phyloP scores from a whole-genome alignment of 1,140 invertebrate genomes.

The Drosophila insularis region DNA sequence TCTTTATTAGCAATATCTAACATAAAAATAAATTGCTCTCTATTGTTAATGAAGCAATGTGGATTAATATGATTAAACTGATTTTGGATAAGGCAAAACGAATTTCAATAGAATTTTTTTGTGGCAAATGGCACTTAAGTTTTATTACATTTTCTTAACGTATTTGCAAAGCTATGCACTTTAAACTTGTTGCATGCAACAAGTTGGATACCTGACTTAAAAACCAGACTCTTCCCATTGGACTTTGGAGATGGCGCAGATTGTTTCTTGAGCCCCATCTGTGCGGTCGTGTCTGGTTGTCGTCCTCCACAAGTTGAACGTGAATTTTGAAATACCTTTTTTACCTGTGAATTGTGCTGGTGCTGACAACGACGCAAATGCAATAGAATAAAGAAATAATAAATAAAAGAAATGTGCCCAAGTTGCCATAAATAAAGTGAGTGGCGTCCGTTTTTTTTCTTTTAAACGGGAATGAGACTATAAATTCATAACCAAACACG shows the following conservation, averaged over 20 bases:
- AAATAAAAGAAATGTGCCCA: constrained; percentile 43
- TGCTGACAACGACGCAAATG: constrained; percentile 48
- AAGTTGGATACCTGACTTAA: constrained; percentile 12
- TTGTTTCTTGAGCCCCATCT: constrained; percentile 28
- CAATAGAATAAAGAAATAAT: constrained; percentile 62
- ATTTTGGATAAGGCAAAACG: not conserved
- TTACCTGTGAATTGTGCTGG: constrained; percentile 44
- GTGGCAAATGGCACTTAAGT: not conserved
- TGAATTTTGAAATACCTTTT: constrained; percentile 5
- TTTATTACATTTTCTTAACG: not conserved
- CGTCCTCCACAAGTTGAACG: constrained; percentile 10
- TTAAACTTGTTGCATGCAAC: constrained; percentile 44
- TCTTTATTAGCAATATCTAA: too few species aligned
- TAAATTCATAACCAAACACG: constrained; percentile 57
- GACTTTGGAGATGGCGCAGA: constrained; percentile 17
- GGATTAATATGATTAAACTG: not conserved
- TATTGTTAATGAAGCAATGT: not conserved
- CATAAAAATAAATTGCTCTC: too few species aligned
- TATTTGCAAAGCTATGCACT: not conserved
- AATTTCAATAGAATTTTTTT: not conserved
- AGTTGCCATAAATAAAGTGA: constrained; percentile 56
- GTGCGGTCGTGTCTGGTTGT: constrained; percentile 26
- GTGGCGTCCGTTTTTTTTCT: constrained; percentile 16
- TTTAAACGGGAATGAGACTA: constrained; percentile 56
- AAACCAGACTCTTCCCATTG: not conserved